phyloP scores from a whole-genome alignment of 53 echinoderm and acorn worm species.

The Holothuria scabra region DNA sequence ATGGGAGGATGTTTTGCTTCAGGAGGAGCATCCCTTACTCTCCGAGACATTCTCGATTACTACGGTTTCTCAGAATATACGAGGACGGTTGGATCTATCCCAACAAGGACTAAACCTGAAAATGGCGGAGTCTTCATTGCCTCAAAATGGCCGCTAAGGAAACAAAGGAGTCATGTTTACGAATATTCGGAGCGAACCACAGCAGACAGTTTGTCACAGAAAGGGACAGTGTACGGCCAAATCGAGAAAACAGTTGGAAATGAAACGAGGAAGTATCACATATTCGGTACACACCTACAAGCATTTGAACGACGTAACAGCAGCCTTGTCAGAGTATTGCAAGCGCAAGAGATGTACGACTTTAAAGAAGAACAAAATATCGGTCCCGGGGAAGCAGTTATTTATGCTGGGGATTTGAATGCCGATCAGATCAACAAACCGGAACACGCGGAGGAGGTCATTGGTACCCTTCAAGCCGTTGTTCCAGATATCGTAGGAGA shows the following conservation, averaged over 20 bases:
- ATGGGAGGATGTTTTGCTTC: constrained; percentile 91
- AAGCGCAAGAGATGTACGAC: constrained; percentile 68
- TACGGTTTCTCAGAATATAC: constrained; percentile 84
- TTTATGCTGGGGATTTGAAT: constrained; percentile 80
- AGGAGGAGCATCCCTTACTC: constrained; percentile 49
- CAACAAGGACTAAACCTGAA: constrained; percentile 51
- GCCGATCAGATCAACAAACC: constrained; percentile 55
- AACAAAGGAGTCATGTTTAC: constrained; percentile 60
- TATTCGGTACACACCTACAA: constrained; percentile 84
- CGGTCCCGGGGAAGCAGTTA: constrained; percentile 63
- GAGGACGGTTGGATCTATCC: constrained; percentile 63
- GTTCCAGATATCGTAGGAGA: constrained; percentile 62
- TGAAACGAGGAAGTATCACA: constrained; percentile 58
- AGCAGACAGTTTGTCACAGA: constrained; percentile 62
- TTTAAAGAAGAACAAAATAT: constrained; percentile 59
- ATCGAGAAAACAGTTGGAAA: constrained; percentile 66
- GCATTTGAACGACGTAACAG: constrained; percentile 46
- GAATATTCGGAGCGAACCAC: constrained; percentile 61
- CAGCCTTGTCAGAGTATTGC: constrained; percentile 55
- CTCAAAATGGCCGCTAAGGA: constrained; percentile 75
- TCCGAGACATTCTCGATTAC: constrained; percentile 71
- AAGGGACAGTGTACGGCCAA: constrained; percentile 72
- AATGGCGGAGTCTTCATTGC: constrained; percentile 84
- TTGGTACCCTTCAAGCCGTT: constrained; percentile 59
- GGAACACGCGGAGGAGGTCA: constrained; percentile 61